Percentiles rank a stretch among this genome's conserved stretches.
Evolutionary conservation across 2,113 vertebrate genomes (phyloP).

Genomic region (Malurus alboscapulatus): DNA sequence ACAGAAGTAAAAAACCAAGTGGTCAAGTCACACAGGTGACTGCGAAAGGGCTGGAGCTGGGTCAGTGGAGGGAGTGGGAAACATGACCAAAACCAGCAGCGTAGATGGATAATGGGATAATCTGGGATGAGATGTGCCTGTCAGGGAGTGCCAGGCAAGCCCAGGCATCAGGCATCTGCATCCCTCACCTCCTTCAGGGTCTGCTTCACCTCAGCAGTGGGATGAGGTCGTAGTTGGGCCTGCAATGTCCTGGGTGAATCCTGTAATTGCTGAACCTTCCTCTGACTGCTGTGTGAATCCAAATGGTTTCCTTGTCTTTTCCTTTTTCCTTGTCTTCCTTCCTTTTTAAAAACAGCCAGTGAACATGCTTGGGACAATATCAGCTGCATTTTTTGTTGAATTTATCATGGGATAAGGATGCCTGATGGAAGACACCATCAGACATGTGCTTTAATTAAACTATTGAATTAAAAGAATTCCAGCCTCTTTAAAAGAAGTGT

Average conservation of each 20-base stretch:
- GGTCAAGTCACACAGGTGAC: rapidly evolving
- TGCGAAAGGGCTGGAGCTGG: neutral
- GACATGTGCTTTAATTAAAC: neutral
- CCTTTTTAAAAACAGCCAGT: neutral
- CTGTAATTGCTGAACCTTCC: neutral
- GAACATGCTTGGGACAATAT: neutral
- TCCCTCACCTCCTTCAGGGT: neutral
- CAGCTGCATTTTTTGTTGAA: neutral
- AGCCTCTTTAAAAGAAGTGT: neutral
- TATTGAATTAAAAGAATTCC: neutral
- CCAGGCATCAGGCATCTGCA: neutral
- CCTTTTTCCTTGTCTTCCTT: neutral
- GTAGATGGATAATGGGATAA: neutral
- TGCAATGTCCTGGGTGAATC: neutral
- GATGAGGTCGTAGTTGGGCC: neutral
- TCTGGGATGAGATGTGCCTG: rapidly evolving
- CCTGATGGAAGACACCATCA: neutral
- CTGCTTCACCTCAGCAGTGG: neutral
- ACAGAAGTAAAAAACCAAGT: neutral
- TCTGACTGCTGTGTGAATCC: neutral
- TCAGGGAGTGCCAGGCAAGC: neutral
- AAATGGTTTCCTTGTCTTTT: neutral
- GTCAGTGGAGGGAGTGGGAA: neutral
- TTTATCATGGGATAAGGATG: neutral
- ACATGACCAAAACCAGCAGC: neutral